Percentiles rank a stretch among this genome's conserved stretches.
Evolutionary conservation across 1,140 invertebrate genomes (phyloP).

Genomic region (Trichonephila clavata): DNA sequence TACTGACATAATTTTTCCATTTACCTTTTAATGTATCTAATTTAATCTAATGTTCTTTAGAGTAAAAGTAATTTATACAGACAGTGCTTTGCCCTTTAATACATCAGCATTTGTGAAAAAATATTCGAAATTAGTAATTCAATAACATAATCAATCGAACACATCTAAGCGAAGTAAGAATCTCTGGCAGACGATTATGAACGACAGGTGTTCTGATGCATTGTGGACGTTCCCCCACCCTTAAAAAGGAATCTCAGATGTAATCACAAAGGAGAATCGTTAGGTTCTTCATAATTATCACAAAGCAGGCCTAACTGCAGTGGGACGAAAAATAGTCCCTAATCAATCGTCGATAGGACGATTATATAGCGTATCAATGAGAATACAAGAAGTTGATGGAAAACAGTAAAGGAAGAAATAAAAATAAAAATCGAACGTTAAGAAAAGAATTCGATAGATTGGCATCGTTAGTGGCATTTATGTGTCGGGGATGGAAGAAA

Average conservation of each 20-base stretch:
- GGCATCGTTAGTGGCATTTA: slow-evolving; percentile 49
- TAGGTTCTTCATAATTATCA: slow-evolving; percentile 54
- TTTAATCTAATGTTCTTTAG: neutral
- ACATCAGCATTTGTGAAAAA: neutral
- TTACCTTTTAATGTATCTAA: neutral
- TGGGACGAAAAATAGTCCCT: slow-evolving; percentile 24
- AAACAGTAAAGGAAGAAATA: slow-evolving; percentile 12
- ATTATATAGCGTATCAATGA: slow-evolving; percentile 32
- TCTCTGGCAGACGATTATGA: neutral
- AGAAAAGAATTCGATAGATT: slow-evolving; percentile 29
- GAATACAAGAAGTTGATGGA: neutral
- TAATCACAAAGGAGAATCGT: slow-evolving; percentile 58
- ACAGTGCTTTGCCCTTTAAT: neutral
- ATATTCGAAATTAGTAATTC: neutral
- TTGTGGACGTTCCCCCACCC: slow-evolving; percentile 45
- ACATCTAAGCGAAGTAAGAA: neutral
- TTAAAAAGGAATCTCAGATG: slow-evolving; percentile 21
- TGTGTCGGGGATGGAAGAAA: slow-evolving; percentile 28
- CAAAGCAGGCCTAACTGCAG: slow-evolving; percentile 17
- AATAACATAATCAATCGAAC: slow-evolving; percentile 34
- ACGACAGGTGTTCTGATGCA: slow-evolving; percentile 37
- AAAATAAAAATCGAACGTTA: neutral
- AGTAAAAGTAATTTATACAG: neutral
- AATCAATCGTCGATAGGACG: slow-evolving; percentile 43
- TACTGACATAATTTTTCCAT: slow-evolving; percentile 24